A percentile compares a stretch with the other conserved stretches of the same genome.
Conservation (phyloP, 1,140 invertebrate genomes). For the Polypedilum pembai region DNA sequence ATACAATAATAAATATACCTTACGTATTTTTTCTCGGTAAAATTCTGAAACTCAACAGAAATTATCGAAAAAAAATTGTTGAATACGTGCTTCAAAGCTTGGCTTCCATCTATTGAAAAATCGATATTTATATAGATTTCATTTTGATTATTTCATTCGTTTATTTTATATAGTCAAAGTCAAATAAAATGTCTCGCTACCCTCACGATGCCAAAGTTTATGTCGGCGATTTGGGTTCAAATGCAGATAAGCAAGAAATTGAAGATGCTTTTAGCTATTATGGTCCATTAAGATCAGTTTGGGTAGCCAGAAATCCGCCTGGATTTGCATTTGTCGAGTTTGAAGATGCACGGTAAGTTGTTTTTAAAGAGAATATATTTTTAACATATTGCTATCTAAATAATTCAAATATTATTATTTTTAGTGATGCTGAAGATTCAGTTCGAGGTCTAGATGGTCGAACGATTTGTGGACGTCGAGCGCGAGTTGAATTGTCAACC, state of each 20-base stretch:
- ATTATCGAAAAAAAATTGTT: too few species aligned
- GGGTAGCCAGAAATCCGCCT: slow-evolving; percentile 82
- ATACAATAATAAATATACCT: too few species aligned
- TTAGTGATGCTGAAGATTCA: slow-evolving; percentile 78
- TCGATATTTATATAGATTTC: not conserved
- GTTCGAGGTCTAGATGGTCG: slow-evolving; percentile 58
- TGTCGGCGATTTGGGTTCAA: slow-evolving; percentile 79
- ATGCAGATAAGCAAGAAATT: slow-evolving; percentile 73
- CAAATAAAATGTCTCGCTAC: slow-evolving; percentile 55
- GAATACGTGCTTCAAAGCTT: too few species aligned
- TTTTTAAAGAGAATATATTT: not conserved
- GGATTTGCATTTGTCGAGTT: slow-evolving; percentile 91
- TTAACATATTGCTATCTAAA: not conserved
- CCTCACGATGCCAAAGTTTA: slow-evolving; percentile 85
- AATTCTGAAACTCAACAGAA: too few species aligned
- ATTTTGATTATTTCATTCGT: not conserved
- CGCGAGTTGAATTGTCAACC: slow-evolving; percentile 80
- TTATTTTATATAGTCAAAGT: not conserved
- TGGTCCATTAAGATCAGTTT: slow-evolving; percentile 81
- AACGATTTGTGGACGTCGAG: slow-evolving; percentile 71
- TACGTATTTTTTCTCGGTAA: too few species aligned
- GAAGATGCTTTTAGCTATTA: slow-evolving; percentile 89
- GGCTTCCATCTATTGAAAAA: too few species aligned
- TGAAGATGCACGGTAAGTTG: slow-evolving; percentile 54
- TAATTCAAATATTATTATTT: not conserved